Conservation (phyloP, 2,113 vertebrate genomes). For the Larimichthys crocea region DNA sequence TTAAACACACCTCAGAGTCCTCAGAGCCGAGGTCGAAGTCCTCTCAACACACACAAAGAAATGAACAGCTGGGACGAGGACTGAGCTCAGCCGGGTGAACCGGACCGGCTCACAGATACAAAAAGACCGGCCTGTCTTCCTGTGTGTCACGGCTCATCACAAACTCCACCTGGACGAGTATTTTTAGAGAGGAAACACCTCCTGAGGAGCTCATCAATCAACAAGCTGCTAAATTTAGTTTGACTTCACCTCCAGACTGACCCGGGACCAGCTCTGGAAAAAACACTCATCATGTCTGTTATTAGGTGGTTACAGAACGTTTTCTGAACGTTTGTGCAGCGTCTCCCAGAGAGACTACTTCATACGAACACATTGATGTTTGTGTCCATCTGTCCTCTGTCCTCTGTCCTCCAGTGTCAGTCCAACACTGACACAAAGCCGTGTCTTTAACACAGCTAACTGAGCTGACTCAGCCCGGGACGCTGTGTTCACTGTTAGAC, state of each 20-base stretch:
- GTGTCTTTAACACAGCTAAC: no score
- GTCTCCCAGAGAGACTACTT: neutral
- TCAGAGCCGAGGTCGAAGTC: conserved; percentile 11
- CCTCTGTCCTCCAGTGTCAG: no score
- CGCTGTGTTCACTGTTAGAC: no score
- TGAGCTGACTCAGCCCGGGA: no score
- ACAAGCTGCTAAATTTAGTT: conserved; percentile 64
- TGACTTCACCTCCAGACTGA: conserved; percentile 51
- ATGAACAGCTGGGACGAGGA: conserved; percentile 18
- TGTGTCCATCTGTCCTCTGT: no score
- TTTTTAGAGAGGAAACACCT: conserved; percentile 60
- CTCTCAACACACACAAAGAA: conserved; percentile 9
- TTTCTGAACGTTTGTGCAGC: neutral
- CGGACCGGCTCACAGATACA: conserved; percentile 6
- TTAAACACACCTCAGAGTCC: conserved; percentile 37
- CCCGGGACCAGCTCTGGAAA: neutral
- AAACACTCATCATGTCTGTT: neutral
- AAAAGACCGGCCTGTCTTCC: conserved; percentile 18
- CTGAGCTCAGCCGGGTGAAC: neutral
- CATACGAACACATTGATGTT: neutral
- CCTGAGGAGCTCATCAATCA: conserved; percentile 74
- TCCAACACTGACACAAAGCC: no score
- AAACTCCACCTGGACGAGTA: conserved; percentile 44
- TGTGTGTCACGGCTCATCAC: conserved; percentile 60
- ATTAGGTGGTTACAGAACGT: neutral